Base-by-base conservation (phyloP, 2,888 invertebrate genomes). In the Entomobrya multifasciata region DNA sequence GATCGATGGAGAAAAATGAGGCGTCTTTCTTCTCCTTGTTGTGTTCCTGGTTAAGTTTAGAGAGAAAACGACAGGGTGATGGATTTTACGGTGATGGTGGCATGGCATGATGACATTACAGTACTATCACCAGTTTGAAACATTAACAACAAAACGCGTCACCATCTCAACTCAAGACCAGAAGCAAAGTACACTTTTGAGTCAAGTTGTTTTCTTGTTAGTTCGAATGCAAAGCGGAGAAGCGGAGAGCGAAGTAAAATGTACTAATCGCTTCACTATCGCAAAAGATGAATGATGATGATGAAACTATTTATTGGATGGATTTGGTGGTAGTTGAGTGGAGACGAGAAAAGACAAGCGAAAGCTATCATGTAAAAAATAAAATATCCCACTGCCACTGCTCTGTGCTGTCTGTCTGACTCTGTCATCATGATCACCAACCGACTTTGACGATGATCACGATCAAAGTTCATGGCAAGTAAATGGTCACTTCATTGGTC, bases 1-100 rank as follows among this genome's bases (percentile, higher is more conserved):
- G 44, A 57, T 41, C 67, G 80, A 80, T 70, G 80, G 82, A 74
- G 82, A 72, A 74, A 74, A 30, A 81, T 25, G 74, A 78, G 60
- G 65, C 79, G 65, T 79, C 70, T 80, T 80, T 80, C 80, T 52
- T 80, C 70, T 55, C 22, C 52, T 62, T 62, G 22, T 57, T n/a
- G n/a, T n/a, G n/a, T n/a, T 76, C 76, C 57, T 41, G 20, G 57
- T 49, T 55, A n/a, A n/a, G n/a, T n/a, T n/a, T n/a, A n/a, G n/a
- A n/a, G n/a, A n/a, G n/a, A n/a, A n/a, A n/a, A 6, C 41, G 57
- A 1, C 44, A 44, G 67, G 41, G 36, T 65, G 67, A 22, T 44
- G 44, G 67, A 30, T 62, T 62, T 62, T 62, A 30, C 62, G 44
- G 44, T 44, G 30, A 67, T 22, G 67, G 44, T 67, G 67, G 67